Evolutionary conservation across 2,888 invertebrate genomes (phyloP).

Genomic region (Slavum lentiscoides): DNA sequence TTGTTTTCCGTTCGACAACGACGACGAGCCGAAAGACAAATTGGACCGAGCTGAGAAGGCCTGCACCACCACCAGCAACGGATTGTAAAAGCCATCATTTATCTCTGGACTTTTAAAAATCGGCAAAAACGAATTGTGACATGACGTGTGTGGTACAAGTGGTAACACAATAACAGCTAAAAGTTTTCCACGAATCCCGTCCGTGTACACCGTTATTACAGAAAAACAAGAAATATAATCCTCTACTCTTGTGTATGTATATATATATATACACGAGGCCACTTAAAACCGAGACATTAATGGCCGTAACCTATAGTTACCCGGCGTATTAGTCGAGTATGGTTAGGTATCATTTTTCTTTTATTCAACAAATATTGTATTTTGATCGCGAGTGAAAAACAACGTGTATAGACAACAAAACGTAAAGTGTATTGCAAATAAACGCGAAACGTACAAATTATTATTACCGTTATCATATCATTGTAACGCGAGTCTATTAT

Average conservation of each 20-base stretch:
- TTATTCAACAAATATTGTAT: neutral
- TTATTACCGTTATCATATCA: too few relatives aligned
- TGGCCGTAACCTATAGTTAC: constrained; percentile 11
- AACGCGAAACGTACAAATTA: too few relatives aligned
- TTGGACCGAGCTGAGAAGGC: neutral
- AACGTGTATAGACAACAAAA: too few relatives aligned
- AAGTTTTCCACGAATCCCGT: neutral
- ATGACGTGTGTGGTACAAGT: neutral
- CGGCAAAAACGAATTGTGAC: constrained; percentile 14
- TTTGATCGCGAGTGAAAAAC: neutral
- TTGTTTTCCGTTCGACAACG: constrained; percentile 9
- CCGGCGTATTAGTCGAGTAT: neutral
- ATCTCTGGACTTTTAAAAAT: constrained; percentile 38
- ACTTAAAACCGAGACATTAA: constrained; percentile 6
- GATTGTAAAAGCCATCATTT: constrained; percentile 28
- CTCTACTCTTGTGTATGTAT: neutral
- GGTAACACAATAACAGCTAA: neutral
- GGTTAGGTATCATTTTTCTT: constrained; percentile 2
- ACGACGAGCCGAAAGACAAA: constrained; percentile 23
- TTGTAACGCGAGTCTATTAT: too few relatives aligned
- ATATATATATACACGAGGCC: neutral
- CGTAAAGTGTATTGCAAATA: too few relatives aligned
- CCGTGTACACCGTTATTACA: too few relatives aligned
- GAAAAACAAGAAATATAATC: constrained; percentile 12
- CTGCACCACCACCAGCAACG: neutral